A percentile compares a stretch with the other conserved stretches of the same genome.
Conservation (phyloP, 2,113 vertebrate genomes). For the Zapus hudsonius region DNA sequence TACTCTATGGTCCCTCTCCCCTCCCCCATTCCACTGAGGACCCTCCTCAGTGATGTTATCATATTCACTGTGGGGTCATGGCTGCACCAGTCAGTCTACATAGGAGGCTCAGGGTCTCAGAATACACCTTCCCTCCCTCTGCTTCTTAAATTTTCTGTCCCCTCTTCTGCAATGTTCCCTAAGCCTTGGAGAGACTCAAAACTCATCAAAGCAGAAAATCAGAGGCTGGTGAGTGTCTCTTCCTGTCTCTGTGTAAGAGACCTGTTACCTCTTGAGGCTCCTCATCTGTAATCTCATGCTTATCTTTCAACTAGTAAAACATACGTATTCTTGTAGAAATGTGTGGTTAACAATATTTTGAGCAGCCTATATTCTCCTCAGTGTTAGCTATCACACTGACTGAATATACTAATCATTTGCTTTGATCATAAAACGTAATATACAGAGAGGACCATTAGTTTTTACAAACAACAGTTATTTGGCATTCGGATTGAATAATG, state of each 20-base stretch:
- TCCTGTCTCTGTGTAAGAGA: background rate
- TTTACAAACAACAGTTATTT: background rate
- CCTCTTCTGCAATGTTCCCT: too few species aligned
- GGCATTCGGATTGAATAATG: background rate
- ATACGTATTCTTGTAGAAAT: background rate
- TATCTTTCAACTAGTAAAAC: background rate
- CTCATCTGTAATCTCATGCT: background rate
- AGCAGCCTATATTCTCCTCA: background rate
- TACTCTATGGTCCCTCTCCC: too few species aligned
- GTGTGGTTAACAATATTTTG: background rate
- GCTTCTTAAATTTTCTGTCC: too few species aligned
- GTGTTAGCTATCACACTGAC: background rate
- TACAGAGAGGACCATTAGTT: background rate
- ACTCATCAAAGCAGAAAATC: too few species aligned
- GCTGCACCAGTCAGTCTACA: too few species aligned
- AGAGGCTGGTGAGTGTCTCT: too few species aligned
- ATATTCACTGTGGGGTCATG: too few species aligned
- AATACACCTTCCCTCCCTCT: too few species aligned
- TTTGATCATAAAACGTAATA: background rate
- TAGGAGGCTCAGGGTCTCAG: too few species aligned
- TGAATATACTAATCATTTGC: background rate
- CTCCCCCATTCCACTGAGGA: too few species aligned
- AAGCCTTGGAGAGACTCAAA: too few species aligned
- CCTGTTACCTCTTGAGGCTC: fast-evolving
- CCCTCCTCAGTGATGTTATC: too few species aligned